Conservation (phyloP, 2,888 invertebrate genomes). For the Platycheirus rosarum region DNA sequence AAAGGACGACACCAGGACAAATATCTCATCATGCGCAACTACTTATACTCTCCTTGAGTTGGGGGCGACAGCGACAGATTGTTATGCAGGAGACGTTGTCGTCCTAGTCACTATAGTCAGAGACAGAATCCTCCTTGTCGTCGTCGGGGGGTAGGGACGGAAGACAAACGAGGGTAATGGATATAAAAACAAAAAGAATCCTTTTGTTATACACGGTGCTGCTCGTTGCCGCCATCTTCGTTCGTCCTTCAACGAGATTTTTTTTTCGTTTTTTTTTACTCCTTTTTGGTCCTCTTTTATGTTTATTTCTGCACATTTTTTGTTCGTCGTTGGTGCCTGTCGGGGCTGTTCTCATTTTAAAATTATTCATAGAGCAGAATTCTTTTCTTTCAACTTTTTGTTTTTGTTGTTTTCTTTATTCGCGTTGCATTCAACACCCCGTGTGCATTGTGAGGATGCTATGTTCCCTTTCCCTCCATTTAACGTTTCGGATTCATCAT, state of each 20-base stretch:
- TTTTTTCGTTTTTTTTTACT: slow-evolving; percentile 39
- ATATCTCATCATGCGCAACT: slow-evolving; percentile 69
- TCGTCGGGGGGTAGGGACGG: neutral
- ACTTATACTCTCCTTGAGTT: slow-evolving; percentile 35
- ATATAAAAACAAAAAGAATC: slow-evolving; percentile 46
- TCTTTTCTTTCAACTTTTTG: slow-evolving; percentile 37
- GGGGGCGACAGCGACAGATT: slow-evolving; percentile 24
- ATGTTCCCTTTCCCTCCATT: slow-evolving; percentile 40
- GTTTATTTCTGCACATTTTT: slow-evolving; percentile 1
- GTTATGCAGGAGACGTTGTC: slow-evolving; percentile 30
- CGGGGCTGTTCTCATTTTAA: slow-evolving; percentile 67
- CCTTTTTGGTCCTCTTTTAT: slow-evolving; percentile 17
- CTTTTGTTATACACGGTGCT: slow-evolving; percentile 63
- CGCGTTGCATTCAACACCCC: slow-evolving; percentile 68
- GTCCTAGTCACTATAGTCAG: neutral
- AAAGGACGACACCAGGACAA: slow-evolving; percentile 54
- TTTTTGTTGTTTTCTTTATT: no score
- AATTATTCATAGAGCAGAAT: slow-evolving; percentile 67
- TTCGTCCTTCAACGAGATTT: slow-evolving; percentile 64
- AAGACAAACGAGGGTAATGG: slow-evolving; percentile 24
- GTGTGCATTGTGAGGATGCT: slow-evolving; percentile 51
- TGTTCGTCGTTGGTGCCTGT: slow-evolving; percentile 51
- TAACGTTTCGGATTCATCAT: slow-evolving; percentile 63
- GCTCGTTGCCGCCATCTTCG: slow-evolving; percentile 63
- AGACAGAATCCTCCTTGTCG: neutral